phyloP scores from a whole-genome alignment of 2,888 invertebrate genomes.

The Drosophila parthenogenetica region DNA sequence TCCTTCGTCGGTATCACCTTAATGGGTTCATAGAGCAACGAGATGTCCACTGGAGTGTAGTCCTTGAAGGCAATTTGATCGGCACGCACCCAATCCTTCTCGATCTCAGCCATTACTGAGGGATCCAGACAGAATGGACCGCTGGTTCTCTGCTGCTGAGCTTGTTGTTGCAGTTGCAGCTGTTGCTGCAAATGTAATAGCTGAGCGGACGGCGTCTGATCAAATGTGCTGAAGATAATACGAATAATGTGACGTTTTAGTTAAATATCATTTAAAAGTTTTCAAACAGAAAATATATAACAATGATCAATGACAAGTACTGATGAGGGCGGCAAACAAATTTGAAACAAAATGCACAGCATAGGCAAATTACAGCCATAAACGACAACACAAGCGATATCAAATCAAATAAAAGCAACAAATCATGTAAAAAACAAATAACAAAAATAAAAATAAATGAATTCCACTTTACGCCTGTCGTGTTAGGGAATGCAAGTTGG shows the following conservation, averaged over 20 bases:
- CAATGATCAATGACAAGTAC: conserved; percentile 1
- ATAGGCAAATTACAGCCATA: conserved; percentile 35
- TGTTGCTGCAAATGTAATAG: conserved; percentile 74
- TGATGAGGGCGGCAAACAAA: conserved; percentile 10
- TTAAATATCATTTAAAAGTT: background rate
- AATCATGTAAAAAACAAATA: conserved; percentile 8
- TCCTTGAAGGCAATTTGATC: conserved; percentile 85
- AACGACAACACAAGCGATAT: conserved; percentile 41
- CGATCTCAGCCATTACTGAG: conserved; percentile 89
- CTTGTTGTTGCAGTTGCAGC: conserved; percentile 71
- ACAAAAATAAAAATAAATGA: conserved; percentile 39
- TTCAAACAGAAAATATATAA: conserved; percentile 16
- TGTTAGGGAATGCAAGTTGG: conserved; percentile 58
- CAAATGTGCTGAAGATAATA: conserved; percentile 76
- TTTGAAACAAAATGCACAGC: conserved; percentile 16
- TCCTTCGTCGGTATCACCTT: conserved; percentile 86
- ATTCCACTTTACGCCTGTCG: conserved; percentile 77
- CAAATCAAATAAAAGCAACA: conserved; percentile 27
- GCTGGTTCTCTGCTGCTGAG: conserved; percentile 86
- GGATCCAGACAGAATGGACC: conserved; percentile 93
- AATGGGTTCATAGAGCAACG: conserved; percentile 85
- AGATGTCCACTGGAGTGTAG: conserved; percentile 81
- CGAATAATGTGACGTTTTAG: background rate
- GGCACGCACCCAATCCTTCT: conserved; percentile 85
- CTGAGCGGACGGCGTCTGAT: conserved; percentile 83